Evolutionary conservation across 1,140 invertebrate species (phyloP).

Genomic region (Pomacea maculata): DNA sequence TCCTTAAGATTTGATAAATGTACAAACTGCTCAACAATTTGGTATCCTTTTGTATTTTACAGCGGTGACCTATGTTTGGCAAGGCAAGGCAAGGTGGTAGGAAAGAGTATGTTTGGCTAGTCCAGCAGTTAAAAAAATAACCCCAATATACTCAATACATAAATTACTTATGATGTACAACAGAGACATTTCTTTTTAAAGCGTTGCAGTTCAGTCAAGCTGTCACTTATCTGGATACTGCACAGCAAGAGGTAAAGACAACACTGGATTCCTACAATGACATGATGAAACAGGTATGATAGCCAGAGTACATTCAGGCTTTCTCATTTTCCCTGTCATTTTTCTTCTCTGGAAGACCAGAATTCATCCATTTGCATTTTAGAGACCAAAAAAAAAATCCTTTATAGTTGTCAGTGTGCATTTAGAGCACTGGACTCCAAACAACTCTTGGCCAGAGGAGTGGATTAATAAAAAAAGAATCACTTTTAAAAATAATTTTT

Average conservation of each 20-base stretch:
- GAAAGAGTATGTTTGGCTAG: neutral
- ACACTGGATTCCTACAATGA: conserved; percentile 81
- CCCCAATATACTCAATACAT: too few species aligned
- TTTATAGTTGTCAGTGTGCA: neutral
- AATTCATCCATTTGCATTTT: neutral
- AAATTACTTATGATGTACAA: neutral
- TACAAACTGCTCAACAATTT: too few species aligned
- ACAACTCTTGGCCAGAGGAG: too few species aligned
- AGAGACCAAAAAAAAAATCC: neutral
- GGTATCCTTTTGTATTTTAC: neutral
- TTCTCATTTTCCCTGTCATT: neutral
- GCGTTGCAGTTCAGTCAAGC: conserved; percentile 87
- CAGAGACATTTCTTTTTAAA: conserved; percentile 65
- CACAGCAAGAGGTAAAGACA: conserved; percentile 79
- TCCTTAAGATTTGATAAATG: too few species aligned
- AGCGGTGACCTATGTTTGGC: neutral
- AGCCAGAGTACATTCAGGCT: neutral
- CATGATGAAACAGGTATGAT: conserved; percentile 75
- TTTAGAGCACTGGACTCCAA: too few species aligned
- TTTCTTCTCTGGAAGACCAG: neutral
- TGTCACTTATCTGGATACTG: conserved; percentile 81
- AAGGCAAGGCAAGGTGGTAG: neutral
- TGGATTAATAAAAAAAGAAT: too few species aligned
- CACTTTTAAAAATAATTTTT: too few species aligned
- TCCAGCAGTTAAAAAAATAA: too few species aligned